A percentile compares a stretch with the other conserved stretches of the same genome.
Evolutionary conservation across 2,113 vertebrate species (phyloP).

Genomic region (Stegastes partitus): DNA sequence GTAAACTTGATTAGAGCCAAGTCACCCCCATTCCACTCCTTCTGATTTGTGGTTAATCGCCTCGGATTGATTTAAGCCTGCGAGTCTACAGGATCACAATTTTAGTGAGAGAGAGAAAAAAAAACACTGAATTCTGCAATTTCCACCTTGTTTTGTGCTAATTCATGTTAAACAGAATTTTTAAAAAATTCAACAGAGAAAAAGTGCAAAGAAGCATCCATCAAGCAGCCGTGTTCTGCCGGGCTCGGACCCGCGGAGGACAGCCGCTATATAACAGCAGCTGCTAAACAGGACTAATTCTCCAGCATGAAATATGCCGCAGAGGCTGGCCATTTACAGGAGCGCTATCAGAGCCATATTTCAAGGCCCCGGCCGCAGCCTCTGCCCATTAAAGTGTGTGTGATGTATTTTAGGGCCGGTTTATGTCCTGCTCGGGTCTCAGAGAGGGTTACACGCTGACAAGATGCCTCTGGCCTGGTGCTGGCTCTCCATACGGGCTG

Average conservation of each 20-base stretch:
- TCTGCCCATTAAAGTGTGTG: conserved; percentile 81
- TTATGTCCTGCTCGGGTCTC: conserved; percentile 82
- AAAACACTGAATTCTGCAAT: conserved; percentile 31
- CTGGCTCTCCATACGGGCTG: conserved; percentile 10
- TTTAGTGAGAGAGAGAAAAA: background rate
- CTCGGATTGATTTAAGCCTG: conserved; percentile 63
- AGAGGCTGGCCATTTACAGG: conserved; percentile 78
- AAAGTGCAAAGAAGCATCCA: conserved; percentile 45
- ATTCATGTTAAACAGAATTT: conserved; percentile 27
- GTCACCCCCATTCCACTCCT: conserved; percentile 51
- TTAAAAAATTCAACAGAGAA: conserved; percentile 6
- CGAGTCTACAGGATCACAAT: conserved; percentile 30
- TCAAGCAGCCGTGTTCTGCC: conserved; percentile 61
- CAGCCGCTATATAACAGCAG: conserved; percentile 71
- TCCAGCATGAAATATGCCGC: conserved; percentile 76
- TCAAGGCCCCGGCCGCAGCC: conserved; percentile 75
- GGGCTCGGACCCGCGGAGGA: conserved; percentile 38
- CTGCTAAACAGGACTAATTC: conserved; percentile 82
- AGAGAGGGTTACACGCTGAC: conserved; percentile 79
- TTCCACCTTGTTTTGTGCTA: conserved; percentile 27
- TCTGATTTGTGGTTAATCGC: conserved; percentile 63
- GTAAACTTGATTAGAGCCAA: conserved; percentile 69
- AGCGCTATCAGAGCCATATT: conserved; percentile 80
- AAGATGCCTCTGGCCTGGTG: conserved; percentile 68
- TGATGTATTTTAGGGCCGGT: conserved; percentile 82